These are phyloP conservation scores for Meandrina meandrites DNA, from an alignment of 92 coral and sea anemone genomes.

Conservation along the genomic window DNA sequence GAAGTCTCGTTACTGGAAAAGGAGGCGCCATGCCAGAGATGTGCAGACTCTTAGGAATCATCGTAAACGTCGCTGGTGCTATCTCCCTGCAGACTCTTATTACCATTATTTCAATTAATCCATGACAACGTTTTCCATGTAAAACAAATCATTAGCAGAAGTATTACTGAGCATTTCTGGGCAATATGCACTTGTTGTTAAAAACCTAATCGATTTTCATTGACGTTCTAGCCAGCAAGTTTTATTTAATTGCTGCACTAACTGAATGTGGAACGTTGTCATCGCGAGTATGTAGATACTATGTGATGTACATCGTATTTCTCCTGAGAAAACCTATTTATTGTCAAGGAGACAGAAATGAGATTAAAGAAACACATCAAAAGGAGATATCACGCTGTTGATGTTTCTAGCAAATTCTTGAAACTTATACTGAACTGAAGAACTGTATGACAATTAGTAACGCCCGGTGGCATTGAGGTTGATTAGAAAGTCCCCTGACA, in stretches of 20 bases:
- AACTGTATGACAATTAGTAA: too few species aligned
- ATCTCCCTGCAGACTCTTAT: not conserved
- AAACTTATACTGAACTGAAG: too few species aligned
- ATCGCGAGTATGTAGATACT: not conserved
- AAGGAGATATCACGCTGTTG: not conserved
- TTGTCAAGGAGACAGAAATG: not conserved
- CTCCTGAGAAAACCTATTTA: not conserved
- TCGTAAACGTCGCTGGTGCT: conserved; percentile 10
- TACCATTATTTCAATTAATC: not conserved
- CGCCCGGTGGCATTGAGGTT: too few species aligned
- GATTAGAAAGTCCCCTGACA: not conserved
- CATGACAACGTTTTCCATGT: not conserved
- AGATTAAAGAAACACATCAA: not conserved
- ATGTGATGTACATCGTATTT: not conserved
- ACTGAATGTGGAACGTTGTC: not conserved
- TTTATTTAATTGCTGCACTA: not conserved
- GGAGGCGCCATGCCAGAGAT: not conserved
- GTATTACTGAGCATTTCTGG: not conserved
- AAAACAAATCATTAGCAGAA: not conserved
- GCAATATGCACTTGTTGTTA: not conserved
- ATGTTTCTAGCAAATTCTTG: too few species aligned
- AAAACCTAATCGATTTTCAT: not conserved
- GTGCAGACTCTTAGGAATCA: not conserved
- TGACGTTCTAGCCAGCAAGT: not conserved
- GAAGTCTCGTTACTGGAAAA: not conserved